Base-by-base conservation (phyloP, 2,797 vertebrate genomes). In the Huso huso region DNA sequence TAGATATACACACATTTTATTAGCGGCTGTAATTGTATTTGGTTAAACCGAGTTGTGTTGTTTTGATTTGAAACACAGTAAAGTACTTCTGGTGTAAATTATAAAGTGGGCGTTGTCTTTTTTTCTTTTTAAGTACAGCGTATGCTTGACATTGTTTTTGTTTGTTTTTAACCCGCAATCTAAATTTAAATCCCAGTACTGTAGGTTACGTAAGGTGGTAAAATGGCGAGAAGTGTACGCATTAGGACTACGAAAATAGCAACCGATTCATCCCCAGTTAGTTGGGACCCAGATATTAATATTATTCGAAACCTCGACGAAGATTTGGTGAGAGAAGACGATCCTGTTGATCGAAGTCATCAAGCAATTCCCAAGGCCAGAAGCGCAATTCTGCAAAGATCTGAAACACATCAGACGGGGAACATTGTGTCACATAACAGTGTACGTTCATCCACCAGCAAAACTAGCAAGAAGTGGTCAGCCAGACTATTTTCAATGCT, bases 401-500 rank as follows among this genome's bases (percentile, higher is more conserved):
- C 15, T 8, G 52, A 48, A 23, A 13, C 68, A 0, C 58, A 15
- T 2, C 49, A 60, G 50, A 62, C 23, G 3, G 11, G 15, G n/a
- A 66, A 59, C n/a, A 59, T 18, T 6, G 37, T 57, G 11, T 12
- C 23, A 58, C 62, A 60, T n/a, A 63, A 64, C 60, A 66, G 1
- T 15, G 50, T 37, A 4, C 37, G 37, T 37, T 37, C 37, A 4
- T 37, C 37, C 37, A 37, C 37, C 51, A 70, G 70, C 66, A 66
- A 51, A 8, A 63, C 68, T 52, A 55, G 69, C 37, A 64, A 71
- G 51, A 72, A 65, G 15, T 83, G 86, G 83, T 10, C 80, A 0
- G 62, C 50, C 0, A 74, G 76, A 5, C 10, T 66, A 11, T 62
- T 84, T 50, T 84, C 88, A 0, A 73, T 74, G 3, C n/a, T 89